These are phyloP conservation scores for Gymnothorax reevesii DNA, from an alignment of 2,797 vertebrate genomes.

Conservation along the genomic window DNA sequence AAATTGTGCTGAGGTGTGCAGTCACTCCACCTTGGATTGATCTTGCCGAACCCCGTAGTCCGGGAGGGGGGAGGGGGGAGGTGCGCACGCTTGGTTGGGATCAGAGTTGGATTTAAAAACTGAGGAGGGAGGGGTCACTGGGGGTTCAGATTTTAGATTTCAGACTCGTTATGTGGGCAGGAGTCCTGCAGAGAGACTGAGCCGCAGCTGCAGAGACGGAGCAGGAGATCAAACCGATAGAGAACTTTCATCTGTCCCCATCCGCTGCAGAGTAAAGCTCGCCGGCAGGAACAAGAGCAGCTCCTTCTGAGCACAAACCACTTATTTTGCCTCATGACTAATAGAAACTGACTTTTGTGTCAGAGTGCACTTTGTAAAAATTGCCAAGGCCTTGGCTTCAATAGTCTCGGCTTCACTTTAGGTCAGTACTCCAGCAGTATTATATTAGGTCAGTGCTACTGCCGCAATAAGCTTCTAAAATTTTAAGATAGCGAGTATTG, in stretches of 20 bases:
- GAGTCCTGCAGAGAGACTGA: not conserved
- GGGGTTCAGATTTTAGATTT: not conserved
- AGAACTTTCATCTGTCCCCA: not conserved
- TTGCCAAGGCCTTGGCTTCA: not conserved
- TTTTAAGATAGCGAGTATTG: not conserved
- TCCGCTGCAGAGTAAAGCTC: not conserved
- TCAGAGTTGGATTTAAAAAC: conserved; percentile 44
- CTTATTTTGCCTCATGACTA: not conserved
- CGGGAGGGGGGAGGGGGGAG: conserved; percentile 33
- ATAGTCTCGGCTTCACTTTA: not conserved
- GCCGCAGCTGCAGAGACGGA: conserved; percentile 3
- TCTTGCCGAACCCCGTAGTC: conserved; percentile 46
- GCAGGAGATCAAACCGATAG: conserved; percentile 53
- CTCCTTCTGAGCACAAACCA: not conserved
- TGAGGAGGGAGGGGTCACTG: not conserved
- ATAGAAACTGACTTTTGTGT: not conserved
- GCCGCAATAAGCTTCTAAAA: not conserved
- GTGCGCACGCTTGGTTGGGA: conserved; percentile 34
- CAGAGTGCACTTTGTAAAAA: not conserved
- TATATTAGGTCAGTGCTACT: too few species aligned
- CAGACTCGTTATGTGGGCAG: not conserved
- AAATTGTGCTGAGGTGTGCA: conserved; percentile 64
- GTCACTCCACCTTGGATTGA: conserved; percentile 58
- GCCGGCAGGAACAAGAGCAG: not conserved
- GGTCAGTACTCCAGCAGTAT: not conserved